These are phyloP conservation scores for Melozone crissalis DNA, from an alignment of 2,113 vertebrate species.

Conservation along the genomic window DNA sequence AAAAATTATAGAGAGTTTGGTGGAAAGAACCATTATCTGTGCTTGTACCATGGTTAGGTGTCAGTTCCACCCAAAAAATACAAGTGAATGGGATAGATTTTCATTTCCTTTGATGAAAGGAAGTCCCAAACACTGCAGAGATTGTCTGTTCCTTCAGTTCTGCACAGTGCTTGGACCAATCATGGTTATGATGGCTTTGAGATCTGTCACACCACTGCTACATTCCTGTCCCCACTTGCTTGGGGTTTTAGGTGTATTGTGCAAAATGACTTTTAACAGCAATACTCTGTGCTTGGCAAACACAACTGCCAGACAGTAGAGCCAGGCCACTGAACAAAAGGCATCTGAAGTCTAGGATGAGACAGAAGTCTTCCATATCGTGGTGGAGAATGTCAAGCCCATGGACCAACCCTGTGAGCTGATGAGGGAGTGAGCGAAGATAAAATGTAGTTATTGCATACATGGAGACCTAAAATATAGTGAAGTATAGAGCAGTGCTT, in stretches of 20 bases:
- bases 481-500: not conserved
- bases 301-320: not conserved
- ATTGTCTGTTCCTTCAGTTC: not conserved
- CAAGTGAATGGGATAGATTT: not conserved
- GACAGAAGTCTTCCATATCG: not conserved
- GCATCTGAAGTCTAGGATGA: not conserved
- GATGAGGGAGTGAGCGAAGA: not conserved
- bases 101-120: not conserved
- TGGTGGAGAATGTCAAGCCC: not conserved
- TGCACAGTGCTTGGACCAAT: accelerated
- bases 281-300: not conserved
- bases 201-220: not conserved
- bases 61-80: not conserved
- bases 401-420: not conserved
- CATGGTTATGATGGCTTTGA: accelerated
- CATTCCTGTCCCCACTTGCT: not conserved
- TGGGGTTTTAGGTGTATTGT: not conserved
- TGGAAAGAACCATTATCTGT: not conserved
- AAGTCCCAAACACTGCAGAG: not conserved
- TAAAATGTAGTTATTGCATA: accelerated
- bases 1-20: not conserved
- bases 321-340: not conserved
- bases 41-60: not conserved
- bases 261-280: not conserved
- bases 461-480: not conserved